Base-by-base conservation (phyloP, 2,797 vertebrate species). In the Halcyon badia region DNA sequence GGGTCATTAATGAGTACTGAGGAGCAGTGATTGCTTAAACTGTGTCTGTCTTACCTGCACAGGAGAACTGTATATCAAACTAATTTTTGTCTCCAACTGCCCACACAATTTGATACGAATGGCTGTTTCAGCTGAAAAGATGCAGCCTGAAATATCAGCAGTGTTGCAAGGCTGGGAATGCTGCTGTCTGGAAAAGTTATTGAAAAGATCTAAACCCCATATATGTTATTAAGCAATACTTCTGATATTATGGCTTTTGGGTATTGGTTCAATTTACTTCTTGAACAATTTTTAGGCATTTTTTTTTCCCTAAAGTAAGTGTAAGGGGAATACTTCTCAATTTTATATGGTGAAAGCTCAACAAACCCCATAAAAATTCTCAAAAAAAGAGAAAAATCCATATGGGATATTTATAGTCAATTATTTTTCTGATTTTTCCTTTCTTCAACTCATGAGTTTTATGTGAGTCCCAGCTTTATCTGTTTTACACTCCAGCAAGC, bases 401-500 rank as follows among this genome's bases (percentile, higher is more conserved):
- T 71, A 26, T 75, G 72, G 48, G 64, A 73, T 93, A 90, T 94
- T 92, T 96, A 92, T 46, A 88, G 82, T 83, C 82, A 85, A 85
- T 96, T 94, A 92, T 92, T 94, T 89, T 81, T 58, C 87, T 69
- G 84, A 83, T 94, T 95, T 70, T 88, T 78, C 39, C 68, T 78
- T 92, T 89, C 82, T 87, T 94, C 77, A 79, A 28, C 83, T 93
- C 21, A 2, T 25, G 73, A 88, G 65, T 84, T 90, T 94, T 92
- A 87, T 87, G 69, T 57, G 44, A 92, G 57, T 61, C 91, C 79
- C 78, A 77, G 56, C 54, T 81, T 91, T 93, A 69, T 30, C 75
- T 51, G 37, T 95, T 91, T 92, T 94, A 54, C 70, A 88, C 82
- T 76, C 82, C 83, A 85, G 72, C 35, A 57, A 87, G 81, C 82